phyloP scores from a whole-genome alignment of 2,888 invertebrate genomes.

The Stenoptilia bipunctidactyla region DNA sequence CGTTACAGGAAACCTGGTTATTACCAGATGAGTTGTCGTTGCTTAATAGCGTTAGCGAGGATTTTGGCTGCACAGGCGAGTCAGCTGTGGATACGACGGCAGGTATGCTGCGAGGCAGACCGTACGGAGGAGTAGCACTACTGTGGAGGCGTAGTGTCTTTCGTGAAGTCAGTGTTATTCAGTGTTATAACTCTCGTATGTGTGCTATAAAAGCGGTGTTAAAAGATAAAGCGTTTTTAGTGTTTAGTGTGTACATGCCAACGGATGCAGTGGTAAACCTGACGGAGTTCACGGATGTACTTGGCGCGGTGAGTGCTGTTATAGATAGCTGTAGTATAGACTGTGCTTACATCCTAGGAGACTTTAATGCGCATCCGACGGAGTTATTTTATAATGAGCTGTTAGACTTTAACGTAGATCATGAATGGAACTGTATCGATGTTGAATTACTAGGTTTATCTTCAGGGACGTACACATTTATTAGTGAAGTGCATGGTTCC shows the following conservation, averaged over 20 bases:
- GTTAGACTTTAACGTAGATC: slow-evolving; percentile 8
- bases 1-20: slow-evolving; percentile 1
- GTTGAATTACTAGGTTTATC: slow-evolving; percentile 4
- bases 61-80: background rate
- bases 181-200: background rate
- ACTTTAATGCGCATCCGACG: slow-evolving; percentile 12
- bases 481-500: slow-evolving; percentile 11
- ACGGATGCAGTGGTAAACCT: slow-evolving; percentile 9
- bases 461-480: slow-evolving; percentile 9
- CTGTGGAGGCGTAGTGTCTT: background rate
- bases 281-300: slow-evolving; percentile 6
- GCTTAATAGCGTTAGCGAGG: background rate
- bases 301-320: slow-evolving; percentile 4
- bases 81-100: background rate
- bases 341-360: slow-evolving; percentile 11
- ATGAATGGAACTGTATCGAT: slow-evolving; percentile 10
- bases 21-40: background rate
- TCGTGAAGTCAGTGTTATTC: background rate
- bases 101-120: background rate
- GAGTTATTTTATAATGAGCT: slow-evolving; percentile 10
- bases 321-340: slow-evolving; percentile 5
- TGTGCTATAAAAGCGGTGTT: background rate
- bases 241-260: slow-evolving; percentile 12
- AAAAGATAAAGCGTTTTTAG: background rate
- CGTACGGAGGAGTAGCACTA: background rate